Evolutionary conservation across 1,140 invertebrate genomes (phyloP).

Genomic region (Polyergus mexicanus): DNA sequence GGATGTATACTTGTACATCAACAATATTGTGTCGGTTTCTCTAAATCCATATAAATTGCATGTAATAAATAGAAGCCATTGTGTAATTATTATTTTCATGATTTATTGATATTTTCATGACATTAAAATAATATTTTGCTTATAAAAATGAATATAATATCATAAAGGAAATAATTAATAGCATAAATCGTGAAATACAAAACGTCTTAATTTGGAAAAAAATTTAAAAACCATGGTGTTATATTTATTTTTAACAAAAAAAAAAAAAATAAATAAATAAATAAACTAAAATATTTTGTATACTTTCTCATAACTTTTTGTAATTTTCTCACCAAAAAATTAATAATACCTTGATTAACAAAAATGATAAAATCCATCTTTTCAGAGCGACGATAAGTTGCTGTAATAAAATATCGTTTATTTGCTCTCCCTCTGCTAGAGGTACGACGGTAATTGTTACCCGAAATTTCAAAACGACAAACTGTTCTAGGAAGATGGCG

Average conservation of each 20-base stretch:
- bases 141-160: neutral
- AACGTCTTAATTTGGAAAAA: too few relatives aligned
- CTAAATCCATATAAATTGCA: neutral
- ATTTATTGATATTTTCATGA: neutral
- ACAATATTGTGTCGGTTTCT: too few relatives aligned
- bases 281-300: neutral
- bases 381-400: neutral
- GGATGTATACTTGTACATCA: neutral
- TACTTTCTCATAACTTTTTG: too few relatives aligned
- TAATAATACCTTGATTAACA: neutral
- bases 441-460: neutral
- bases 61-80: neutral
- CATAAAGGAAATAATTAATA: neutral
- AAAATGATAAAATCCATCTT: slow-evolving; percentile 12
- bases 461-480: slow-evolving; percentile 42
- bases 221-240: neutral
- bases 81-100: too few relatives aligned
- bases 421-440: neutral
- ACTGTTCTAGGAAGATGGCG: slow-evolving; percentile 78
- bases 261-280: too few relatives aligned
- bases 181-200: too few relatives aligned
- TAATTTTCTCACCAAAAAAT: neutral
- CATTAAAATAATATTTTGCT: too few relatives aligned
- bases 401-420: neutral
- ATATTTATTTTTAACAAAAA: neutral